Conservation (phyloP, 2,113 vertebrate genomes). For the Hyperopisus bebe region DNA sequence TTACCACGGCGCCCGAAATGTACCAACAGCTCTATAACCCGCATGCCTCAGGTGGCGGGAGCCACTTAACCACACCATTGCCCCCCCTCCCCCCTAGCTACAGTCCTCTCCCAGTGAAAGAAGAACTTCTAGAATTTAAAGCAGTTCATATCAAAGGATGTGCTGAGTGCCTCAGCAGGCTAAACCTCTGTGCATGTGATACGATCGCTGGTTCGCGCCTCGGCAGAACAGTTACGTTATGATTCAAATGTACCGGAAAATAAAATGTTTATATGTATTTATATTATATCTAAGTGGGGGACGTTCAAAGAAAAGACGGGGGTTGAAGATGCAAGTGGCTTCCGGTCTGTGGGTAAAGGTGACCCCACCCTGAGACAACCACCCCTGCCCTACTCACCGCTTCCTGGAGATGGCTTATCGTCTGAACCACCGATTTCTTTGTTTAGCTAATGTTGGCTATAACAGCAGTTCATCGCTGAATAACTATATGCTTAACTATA, state of each 20-base stretch:
- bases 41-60: neutral
- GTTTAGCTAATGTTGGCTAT: neutral
- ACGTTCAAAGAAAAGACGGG: neutral
- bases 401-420: neutral
- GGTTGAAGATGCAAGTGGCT: neutral
- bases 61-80: neutral
- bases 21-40: neutral
- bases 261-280: too few species aligned
- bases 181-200: too few species aligned
- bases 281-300: conserved; percentile 18
- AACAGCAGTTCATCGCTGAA: neutral
- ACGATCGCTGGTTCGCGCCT: too few species aligned
- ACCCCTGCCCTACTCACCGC: neutral
- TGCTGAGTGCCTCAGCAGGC: too few species aligned
- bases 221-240: too few species aligned
- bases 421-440: neutral
- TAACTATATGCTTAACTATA: neutral
- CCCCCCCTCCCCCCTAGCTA: neutral
- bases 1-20: neutral
- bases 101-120: conserved; percentile 6
- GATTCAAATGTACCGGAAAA: too few species aligned
- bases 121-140: conserved; percentile 23
- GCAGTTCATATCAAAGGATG: conserved; percentile 14
- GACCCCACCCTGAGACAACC: neutral
- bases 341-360: too few species aligned